These are phyloP conservation scores for Aporrectodea caliginosa DNA, from an alignment of 1,140 invertebrate genomes.

Conservation along the genomic window DNA sequence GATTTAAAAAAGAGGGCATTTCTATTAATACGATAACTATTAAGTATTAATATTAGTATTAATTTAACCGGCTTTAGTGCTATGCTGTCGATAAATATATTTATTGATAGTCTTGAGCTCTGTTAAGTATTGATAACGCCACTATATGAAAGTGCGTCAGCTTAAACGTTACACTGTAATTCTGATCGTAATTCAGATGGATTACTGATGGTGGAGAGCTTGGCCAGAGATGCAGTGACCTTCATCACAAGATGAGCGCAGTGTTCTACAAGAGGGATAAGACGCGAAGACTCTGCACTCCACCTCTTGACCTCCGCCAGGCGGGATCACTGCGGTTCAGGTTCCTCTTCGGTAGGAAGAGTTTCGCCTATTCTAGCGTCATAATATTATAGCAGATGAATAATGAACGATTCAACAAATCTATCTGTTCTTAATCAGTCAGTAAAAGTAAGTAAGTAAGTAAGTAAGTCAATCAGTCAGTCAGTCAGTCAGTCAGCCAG, in stretches of 20 bases:
- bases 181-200: constrained; percentile 42
- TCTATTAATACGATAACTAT: too few relatives aligned
- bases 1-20: too few relatives aligned
- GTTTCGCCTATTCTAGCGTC: too few relatives aligned
- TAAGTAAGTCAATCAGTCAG: too few relatives aligned
- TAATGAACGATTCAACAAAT: too few relatives aligned
- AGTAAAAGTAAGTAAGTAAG: too few relatives aligned
- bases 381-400: too few relatives aligned
- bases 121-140: neutral
- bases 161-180: neutral
- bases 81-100: neutral
- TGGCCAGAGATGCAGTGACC: constrained; percentile 43
- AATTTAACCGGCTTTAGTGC: constrained; percentile 31
- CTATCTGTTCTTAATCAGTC: too few relatives aligned
- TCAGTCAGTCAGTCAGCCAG: too few relatives aligned
- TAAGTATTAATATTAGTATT: too few relatives aligned
- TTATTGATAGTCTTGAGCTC: neutral
- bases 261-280: constrained; percentile 43
- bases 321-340: constrained; percentile 50
- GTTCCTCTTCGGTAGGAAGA: constrained; percentile 46
- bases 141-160: neutral
- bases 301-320: constrained; percentile 41
- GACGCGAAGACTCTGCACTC: constrained; percentile 46
- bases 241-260: constrained; percentile 43
- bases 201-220: constrained; percentile 42